Evolutionary conservation across 2,888 invertebrate genomes (phyloP), one percentile per base, ranked within the genome.

Genomic region (Gari tellinella): DNA sequence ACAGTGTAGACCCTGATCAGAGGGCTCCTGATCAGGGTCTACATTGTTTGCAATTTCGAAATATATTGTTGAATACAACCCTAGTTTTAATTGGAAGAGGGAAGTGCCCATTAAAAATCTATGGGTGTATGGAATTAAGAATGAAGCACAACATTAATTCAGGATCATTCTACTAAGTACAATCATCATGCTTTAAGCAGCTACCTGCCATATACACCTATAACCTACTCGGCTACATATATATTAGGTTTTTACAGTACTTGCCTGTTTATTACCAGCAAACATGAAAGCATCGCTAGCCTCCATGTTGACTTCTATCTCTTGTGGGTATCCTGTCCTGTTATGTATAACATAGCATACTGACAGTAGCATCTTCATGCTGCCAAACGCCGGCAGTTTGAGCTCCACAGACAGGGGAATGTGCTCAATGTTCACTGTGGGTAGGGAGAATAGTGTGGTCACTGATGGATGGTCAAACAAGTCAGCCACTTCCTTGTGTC

Each of bases 251-350:
- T 31, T 31, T 31, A 31, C 31, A 31, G 31, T 31, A 31, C 61
- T 61, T 88, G 96, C 95, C 94, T 97, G 96, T 93, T 97, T 97
- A 89, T 97, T 97, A 1, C 98, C 98, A 72, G 98, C 95, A 93
- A 97, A 98, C 96, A 98, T 97, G 91, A 98, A 98, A 45, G 96
- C 96, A 91, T 98, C 97, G 69, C 95, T 96, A 8, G 95, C 95
- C 84, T 97, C 96, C 93, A 97, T 95, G 60, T 94, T 94, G 43
- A 96, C 92, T 83, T 94, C 95, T 40, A 97, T 92, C 73, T 96
- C 95, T 67, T 96, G 94, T 43, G 96, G 94, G 69, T 94, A 94
- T 52, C 94, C 93, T 0, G 95, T 95, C 82, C 95, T 94, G 88
- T 97, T 97, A 88, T 94, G 93, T 63, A 97, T 92, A 79, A 94